Evolutionary conservation across 2,888 invertebrate species (phyloP).

Genomic region (Galerucella nymphaeae): DNA sequence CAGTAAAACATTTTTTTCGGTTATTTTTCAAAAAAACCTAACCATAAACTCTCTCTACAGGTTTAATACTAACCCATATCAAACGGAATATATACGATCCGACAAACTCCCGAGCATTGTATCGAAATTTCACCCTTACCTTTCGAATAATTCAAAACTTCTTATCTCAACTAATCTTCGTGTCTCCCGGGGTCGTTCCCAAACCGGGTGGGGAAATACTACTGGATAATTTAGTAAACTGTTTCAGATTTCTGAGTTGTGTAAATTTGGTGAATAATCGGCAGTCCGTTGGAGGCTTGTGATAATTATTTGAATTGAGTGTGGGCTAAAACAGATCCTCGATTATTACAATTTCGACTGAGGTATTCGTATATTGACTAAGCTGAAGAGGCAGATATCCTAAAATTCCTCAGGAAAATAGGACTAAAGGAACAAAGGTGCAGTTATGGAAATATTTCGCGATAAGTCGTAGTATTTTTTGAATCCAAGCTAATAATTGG

Average conservation of each 20-base stretch:
- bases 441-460: too few relatives aligned
- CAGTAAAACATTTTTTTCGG: background rate
- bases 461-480: too few relatives aligned
- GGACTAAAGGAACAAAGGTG: too few relatives aligned
- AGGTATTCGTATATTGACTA: constrained; percentile 29
- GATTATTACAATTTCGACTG: constrained; percentile 25
- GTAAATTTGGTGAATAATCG: constrained; percentile 31
- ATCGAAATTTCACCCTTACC: background rate
- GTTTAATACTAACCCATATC: too few relatives aligned
- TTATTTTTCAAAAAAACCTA: too few relatives aligned
- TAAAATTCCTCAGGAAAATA: too few relatives aligned
- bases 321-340: constrained; percentile 10
- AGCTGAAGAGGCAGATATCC: too few relatives aligned
- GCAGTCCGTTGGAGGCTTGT: constrained; percentile 27
- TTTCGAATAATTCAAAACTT: background rate
- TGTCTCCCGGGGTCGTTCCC: constrained; percentile 12
- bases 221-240: constrained; percentile 41
- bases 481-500: too few relatives aligned
- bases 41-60: too few relatives aligned
- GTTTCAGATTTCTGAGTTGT: constrained; percentile 43
- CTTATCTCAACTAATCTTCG: background rate
- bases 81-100: background rate
- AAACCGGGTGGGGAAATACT: constrained; percentile 12
- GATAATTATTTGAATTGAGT: constrained; percentile 24
- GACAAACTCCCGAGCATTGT: background rate